Evolutionary conservation across 2,888 invertebrate species (phyloP), one percentile per base, ranked within the genome.

Genomic region (Pteria penguin): DNA sequence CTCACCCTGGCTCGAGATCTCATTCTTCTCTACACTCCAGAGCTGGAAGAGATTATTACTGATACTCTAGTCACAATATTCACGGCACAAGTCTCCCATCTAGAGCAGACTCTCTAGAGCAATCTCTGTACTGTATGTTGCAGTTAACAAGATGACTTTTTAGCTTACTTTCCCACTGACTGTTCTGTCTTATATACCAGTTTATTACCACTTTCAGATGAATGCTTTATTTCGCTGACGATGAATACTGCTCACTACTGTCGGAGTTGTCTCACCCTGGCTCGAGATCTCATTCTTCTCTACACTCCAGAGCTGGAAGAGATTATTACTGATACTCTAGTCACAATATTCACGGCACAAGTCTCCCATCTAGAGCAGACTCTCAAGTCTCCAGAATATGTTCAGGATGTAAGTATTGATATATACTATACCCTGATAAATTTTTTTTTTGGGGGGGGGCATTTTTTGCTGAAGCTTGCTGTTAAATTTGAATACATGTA

Each of bases 231-330:
- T 67, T 94, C 95, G 81, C 93, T 97, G 85, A 96, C 97, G 0
- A 94, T 94, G 87, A 97, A 96, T 92, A 96, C 96, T 4, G 93
- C 96, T 80, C 95, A 95, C 88, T 97, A 97, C 92, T 95, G 95
- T 4, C 96, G 95, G 92, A 94, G 95, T 3, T 95, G 95, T 86
- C 93, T 96, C 58, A 94, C 94, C 29, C 93, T 97, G 77, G 93
- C 96, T 80, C 95, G 96, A 83, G 95, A 96, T 88, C 95, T 96
- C 82, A 92, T 97, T 82, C 94, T 95, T 87, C 93, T 97, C 78
- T 94, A 95, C 79, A 96, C 95, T 0, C 94, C 95, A 29, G 96
- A 96, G 90, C 94, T 96, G 89, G 94, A 96, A 91, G 94, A 94
- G 82, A 94, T 95, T 0, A 94, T 97, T 63, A 95, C 96, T 84